These are phyloP conservation scores for Temnopleurus reevesii DNA, from an alignment of 53 echinoderm and acorn worm species.

Conservation along the genomic window DNA sequence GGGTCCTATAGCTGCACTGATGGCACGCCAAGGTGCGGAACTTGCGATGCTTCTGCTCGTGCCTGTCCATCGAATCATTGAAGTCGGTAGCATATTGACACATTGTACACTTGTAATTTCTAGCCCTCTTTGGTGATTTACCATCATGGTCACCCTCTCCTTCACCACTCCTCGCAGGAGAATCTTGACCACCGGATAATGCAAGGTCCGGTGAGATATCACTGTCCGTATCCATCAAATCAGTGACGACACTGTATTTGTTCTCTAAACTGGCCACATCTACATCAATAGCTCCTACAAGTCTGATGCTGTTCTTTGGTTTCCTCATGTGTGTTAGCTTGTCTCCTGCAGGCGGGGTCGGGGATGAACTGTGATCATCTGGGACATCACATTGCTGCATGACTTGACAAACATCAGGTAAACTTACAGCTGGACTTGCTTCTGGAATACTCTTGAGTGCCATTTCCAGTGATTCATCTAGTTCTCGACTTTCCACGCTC, in stretches of 20 bases:
- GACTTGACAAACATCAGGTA: slow-evolving; percentile 51
- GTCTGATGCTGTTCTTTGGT: slow-evolving; percentile 51
- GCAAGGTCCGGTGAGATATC: slow-evolving; percentile 51
- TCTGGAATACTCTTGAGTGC: not conserved
- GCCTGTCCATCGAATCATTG: slow-evolving; percentile 68
- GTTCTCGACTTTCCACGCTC: not conserved
- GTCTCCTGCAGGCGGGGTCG: not conserved
- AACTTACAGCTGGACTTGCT: not conserved
- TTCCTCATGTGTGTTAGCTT: slow-evolving; percentile 7
- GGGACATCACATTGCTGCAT: not conserved
- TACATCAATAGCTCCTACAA: slow-evolving; percentile 52
- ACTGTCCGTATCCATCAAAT: slow-evolving; percentile 48
- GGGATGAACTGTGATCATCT: not conserved
- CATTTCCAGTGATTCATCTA: not conserved
- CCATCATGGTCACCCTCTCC: slow-evolving; percentile 11
- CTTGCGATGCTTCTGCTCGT: slow-evolving; percentile 72
- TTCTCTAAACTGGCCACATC: slow-evolving; percentile 55
- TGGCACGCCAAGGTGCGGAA: slow-evolving; percentile 74
- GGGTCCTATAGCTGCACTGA: slow-evolving; percentile 79
- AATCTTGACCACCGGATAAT: not conserved
- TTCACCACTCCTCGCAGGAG: slow-evolving; percentile 7
- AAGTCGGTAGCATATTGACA: slow-evolving; percentile 71
- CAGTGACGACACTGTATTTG: slow-evolving; percentile 51
- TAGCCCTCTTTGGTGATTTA: slow-evolving; percentile 45
- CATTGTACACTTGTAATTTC: slow-evolving; percentile 54